Conservation (phyloP, 2,797 vertebrate genomes). For the Jordanella pulchra region DNA sequence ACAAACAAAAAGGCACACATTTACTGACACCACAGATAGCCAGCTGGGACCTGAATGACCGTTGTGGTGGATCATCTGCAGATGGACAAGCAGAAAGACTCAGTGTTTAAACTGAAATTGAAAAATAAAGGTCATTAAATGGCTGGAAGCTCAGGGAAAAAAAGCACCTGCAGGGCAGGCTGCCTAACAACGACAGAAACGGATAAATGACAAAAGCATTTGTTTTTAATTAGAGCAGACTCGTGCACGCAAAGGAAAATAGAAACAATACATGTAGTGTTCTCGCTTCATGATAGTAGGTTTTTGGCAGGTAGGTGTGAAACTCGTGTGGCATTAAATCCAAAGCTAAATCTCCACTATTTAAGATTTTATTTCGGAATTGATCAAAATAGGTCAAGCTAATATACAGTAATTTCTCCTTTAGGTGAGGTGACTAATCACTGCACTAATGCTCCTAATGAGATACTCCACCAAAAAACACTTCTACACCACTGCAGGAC, state of each 20-base stretch:
- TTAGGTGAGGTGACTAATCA: background rate
- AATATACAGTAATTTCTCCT: background rate
- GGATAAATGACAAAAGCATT: background rate
- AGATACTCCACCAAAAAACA: conserved; percentile 10
- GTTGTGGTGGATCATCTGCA: conserved; percentile 13
- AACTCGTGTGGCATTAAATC: background rate
- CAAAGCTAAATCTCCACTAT: background rate
- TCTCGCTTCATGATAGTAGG: background rate
- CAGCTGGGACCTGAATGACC: conserved; percentile 26
- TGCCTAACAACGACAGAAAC: conserved; percentile 2
- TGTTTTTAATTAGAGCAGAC: background rate
- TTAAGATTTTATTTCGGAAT: too few species aligned
- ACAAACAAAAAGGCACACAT: background rate
- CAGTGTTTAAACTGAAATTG: background rate
- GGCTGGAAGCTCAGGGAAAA: conserved; percentile 13
- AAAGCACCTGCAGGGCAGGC: conserved; percentile 14
- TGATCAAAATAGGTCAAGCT: background rate
- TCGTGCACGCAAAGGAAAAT: background rate
- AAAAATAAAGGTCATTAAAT: conserved; percentile 9
- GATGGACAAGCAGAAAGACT: conserved; percentile 19
- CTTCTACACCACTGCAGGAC: conserved; percentile 3
- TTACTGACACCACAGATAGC: conserved; percentile 7
- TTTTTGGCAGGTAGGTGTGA: background rate
- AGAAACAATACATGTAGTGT: background rate
- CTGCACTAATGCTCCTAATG: conserved; percentile 17